These are phyloP conservation scores for Cartodere bifasciata DNA, from an alignment of 2,888 invertebrate species.

Conservation along the genomic window DNA sequence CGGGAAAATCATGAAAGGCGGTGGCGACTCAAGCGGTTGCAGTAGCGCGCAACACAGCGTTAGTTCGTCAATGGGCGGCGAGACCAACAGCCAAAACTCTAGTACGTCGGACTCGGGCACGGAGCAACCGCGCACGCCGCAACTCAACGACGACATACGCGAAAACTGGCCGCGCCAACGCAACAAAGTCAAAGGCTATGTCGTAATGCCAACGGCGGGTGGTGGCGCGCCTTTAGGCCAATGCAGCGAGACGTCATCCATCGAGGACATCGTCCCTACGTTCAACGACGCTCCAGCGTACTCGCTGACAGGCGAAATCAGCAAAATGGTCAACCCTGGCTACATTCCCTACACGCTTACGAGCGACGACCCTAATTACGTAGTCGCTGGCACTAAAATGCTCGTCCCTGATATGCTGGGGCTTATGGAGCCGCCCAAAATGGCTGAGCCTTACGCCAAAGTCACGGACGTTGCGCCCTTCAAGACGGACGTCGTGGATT, in stretches of 20 bases:
- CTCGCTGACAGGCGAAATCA: constrained; percentile 20
- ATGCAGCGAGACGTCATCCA: neutral
- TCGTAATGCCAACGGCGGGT: constrained; percentile 20
- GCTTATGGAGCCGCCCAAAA: constrained; percentile 12
- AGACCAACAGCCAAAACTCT: constrained; percentile 36
- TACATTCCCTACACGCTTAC: constrained; percentile 22
- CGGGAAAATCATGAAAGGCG: constrained; percentile 20
- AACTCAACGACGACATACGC: constrained; percentile 20
- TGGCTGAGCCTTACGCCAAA: constrained; percentile 18
- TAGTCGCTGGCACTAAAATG: constrained; percentile 24
- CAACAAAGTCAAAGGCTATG: constrained; percentile 21
- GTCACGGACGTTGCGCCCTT: constrained; percentile 15
- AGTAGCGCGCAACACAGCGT: constrained; percentile 45
- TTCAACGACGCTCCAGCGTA: constrained; percentile 19
- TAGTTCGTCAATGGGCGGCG: constrained; percentile 40
- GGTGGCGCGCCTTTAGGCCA: no score
- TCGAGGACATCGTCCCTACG: neutral
- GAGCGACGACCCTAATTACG: constrained; percentile 20
- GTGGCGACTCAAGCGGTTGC: constrained; percentile 43
- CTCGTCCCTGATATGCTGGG: constrained; percentile 16
- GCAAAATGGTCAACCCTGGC: constrained; percentile 23
- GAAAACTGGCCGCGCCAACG: constrained; percentile 23
- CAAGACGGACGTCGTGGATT: constrained; percentile 13
- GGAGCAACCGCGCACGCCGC: constrained; percentile 27
- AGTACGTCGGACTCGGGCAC: constrained; percentile 37